phyloP scores from a whole-genome alignment of 2,797 vertebrate species.

The Trichosurus vulpecula region DNA sequence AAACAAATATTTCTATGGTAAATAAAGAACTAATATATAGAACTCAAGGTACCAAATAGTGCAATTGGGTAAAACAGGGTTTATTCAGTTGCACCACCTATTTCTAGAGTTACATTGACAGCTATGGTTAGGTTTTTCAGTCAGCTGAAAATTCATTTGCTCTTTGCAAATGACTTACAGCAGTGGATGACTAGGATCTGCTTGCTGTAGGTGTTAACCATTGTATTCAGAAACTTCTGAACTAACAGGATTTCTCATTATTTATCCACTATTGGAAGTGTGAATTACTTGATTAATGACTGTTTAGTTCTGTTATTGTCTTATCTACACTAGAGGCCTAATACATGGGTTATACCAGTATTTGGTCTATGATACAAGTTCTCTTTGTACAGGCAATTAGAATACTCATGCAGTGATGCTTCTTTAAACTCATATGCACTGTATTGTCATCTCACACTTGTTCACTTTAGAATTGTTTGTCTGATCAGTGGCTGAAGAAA shows the following conservation, averaged over 20 bases:
- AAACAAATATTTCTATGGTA: slow-evolving; percentile 62
- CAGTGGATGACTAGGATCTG: slow-evolving; percentile 77
- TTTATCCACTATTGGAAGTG: slow-evolving; percentile 82
- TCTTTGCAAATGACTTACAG: slow-evolving; percentile 76
- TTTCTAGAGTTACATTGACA: slow-evolving; percentile 68
- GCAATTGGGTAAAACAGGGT: slow-evolving; percentile 84
- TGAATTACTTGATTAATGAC: slow-evolving; percentile 84
- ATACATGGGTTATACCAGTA: slow-evolving; percentile 75
- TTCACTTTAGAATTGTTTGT: slow-evolving; percentile 81
- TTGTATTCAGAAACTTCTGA: slow-evolving; percentile 73
- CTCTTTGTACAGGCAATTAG: slow-evolving; percentile 79
- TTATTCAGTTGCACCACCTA: slow-evolving; percentile 76
- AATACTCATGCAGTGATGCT: slow-evolving; percentile 81
- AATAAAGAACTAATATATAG: slow-evolving; percentile 63
- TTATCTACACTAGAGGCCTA: slow-evolving; percentile 71
- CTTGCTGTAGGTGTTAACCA: slow-evolving; percentile 74
- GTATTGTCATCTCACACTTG: slow-evolving; percentile 84
- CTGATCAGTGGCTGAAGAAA: slow-evolving; percentile 76
- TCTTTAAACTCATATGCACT: slow-evolving; percentile 78
- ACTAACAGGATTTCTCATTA: slow-evolving; percentile 78
- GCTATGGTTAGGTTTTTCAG: slow-evolving; percentile 74
- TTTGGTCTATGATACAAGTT: slow-evolving; percentile 77
- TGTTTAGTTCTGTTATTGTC: slow-evolving; percentile 77
- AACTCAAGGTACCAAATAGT: slow-evolving; percentile 86
- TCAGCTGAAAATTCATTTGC: slow-evolving; percentile 50